These are phyloP conservation scores for Latrodectus elegans DNA, from an alignment of 2,888 invertebrate species.

Conservation along the genomic window DNA sequence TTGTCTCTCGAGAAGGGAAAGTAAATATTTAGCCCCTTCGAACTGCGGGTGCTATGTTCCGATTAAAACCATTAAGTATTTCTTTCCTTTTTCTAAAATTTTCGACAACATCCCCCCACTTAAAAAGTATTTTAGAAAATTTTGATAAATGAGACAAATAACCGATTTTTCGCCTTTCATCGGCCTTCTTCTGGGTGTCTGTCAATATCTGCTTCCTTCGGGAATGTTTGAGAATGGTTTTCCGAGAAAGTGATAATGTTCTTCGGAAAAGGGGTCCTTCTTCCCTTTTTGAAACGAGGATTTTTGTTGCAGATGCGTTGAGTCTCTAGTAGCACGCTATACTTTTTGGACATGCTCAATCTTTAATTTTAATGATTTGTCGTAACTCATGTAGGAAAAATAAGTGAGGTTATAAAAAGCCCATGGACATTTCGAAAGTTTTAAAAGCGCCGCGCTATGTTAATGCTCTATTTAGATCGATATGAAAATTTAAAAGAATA, in stretches of 20 bases:
- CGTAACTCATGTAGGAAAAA: no score
- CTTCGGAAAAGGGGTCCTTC: no score
- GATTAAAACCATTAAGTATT: constrained; percentile 65
- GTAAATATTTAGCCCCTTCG: constrained; percentile 52
- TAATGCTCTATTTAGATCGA: no score
- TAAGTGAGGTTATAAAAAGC: no score
- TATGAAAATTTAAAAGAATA: no score
- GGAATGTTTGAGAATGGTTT: background rate
- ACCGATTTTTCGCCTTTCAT: constrained; percentile 51
- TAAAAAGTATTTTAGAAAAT: constrained; percentile 57
- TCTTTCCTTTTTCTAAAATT: constrained; percentile 36
- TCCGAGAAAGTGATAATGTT: constrained; percentile 12
- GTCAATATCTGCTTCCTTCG: constrained; percentile 32
- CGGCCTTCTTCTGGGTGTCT: constrained; percentile 2
- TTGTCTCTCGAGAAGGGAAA: constrained; percentile 13
- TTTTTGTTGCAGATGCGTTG: no score
- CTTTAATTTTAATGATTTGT: no score
- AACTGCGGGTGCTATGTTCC: constrained; percentile 44
- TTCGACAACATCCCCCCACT: constrained; percentile 39
- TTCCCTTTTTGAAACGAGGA: no score
- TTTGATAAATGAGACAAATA: constrained; percentile 65
- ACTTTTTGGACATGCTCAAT: no score
- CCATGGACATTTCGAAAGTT: no score
- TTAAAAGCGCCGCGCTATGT: no score
- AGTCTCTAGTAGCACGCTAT: no score